Base-by-base conservation (phyloP, 2,888 invertebrate species). In the Azorinus chamasolen region DNA sequence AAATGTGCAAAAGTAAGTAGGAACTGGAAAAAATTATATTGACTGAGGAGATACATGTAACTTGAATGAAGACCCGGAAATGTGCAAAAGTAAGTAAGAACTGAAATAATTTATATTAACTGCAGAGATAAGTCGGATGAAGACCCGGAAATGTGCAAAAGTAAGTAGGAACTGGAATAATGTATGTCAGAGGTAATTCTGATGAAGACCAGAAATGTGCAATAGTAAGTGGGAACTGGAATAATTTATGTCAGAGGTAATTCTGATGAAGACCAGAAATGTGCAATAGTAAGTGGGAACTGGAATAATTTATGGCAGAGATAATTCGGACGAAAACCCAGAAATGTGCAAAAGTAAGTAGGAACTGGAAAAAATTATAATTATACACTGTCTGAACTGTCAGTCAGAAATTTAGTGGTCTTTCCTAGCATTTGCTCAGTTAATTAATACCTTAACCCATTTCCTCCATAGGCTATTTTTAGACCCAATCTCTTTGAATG, bases 31-130 rank as follows among this genome's bases (percentile, higher is more conserved):
- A n/a, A n/a, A n/a, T n/a, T n/a, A n/a, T n/a, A n/a, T n/a, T 89
- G 99, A 99, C 91, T 99, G 99, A 89, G 98, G 98, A 0, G 99
- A 99, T 92, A 97, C 98, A 0, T 99, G 99, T 92, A 96, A 97
- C 86, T 96, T 97, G 0, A 99, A 99, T 90, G 94, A 94, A 75
- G 0, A 86, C 61, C 79, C 74, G 6, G 55, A 58, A 2, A 83
- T 88, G 25, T 90, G 91, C 80, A 84, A 73, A 84, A 78, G 90
- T 90, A 79, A 2, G 32, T 32, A 4, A 10, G 4, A 6, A 6
- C 10, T n/a, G n/a, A n/a, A n/a, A n/a, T n/a, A n/a, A n/a, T 97
- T 93, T 98, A 98, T 92, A 97, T 98, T 91, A n/a, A n/a, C n/a
- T n/a, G n/a, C n/a, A n/a, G n/a, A n/a, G n/a, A n/a, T n/a, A n/a